phyloP scores from a whole-genome alignment of 2,888 invertebrate species.

The Fragum sueziense region DNA sequence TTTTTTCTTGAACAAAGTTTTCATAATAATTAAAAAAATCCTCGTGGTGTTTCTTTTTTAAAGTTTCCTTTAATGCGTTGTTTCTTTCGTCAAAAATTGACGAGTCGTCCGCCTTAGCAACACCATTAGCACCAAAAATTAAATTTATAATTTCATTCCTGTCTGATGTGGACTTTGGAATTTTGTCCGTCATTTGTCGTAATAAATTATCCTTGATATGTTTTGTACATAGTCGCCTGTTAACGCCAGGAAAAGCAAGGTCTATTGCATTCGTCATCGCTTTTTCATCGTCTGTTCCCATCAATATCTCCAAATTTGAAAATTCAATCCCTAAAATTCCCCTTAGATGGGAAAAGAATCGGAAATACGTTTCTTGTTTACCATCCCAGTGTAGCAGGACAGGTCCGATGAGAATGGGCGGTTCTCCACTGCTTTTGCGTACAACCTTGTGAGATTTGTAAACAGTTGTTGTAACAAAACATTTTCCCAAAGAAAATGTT shows the following conservation, averaged over 20 bases:
- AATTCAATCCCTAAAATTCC: no score
- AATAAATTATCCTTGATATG: no score
- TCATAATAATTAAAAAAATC: no score
- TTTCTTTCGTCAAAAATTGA: constrained; percentile 25
- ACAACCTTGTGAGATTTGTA: constrained; percentile 23
- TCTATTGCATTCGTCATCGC: constrained; percentile 27
- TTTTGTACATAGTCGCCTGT: no score
- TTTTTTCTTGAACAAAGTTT: no score
- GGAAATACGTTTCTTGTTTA: not conserved
- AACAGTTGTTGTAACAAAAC: constrained; percentile 22
- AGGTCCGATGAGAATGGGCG: constrained; percentile 30
- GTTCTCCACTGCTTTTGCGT: constrained; percentile 11
- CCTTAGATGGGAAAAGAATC: no score
- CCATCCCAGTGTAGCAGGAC: constrained; percentile 35
- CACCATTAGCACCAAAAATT: no score
- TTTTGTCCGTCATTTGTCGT: no score
- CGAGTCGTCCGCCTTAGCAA: constrained; percentile 27
- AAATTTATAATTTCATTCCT: no score
- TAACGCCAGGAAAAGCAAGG: constrained; percentile 23
- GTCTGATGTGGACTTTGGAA: no score
- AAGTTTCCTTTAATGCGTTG: not conserved
- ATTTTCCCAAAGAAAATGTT: no score
- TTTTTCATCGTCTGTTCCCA: constrained; percentile 29
- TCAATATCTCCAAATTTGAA: not conserved
- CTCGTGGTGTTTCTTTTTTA: no score